Base-by-base conservation (phyloP, 2,797 vertebrate species). In the Pipistrellus pygmaeus region DNA sequence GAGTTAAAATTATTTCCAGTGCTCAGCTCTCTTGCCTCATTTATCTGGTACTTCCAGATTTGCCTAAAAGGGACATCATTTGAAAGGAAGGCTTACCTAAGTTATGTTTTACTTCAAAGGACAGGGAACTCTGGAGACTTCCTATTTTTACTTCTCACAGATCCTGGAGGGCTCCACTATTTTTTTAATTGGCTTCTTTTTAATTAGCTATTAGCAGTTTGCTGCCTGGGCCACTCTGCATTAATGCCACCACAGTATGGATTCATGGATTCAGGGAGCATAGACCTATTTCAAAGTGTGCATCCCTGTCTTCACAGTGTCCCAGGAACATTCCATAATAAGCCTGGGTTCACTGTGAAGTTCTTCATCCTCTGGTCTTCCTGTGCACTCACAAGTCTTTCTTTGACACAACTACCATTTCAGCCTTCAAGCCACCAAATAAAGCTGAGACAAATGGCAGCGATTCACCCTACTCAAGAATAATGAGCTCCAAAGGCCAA, bases 311-410 rank as follows among this genome's bases (percentile, higher is more conserved):
- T 62, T 64, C 72, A 4, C 2, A 3, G 6, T 5, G 38, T 38
- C 8, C 38, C 38, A 8, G 38, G 9, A 25, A 3, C 20, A 8
- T 5, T 27, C 57, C 0, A 0, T 4, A 44, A 20, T 23, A 4
- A 91, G 30, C 11, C 30, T 11, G 27, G 14, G 32, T 27, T 75
- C 46, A 8, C 18, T 2, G 25, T 11, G 3, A 46, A 44, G 6
- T 11, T 62, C 73, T n/a, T 21, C 1, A 4, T 41, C 20, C 77
- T 6, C 48, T 1, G 15, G 13, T 20, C 12, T 14, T 27, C 20
- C 44, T 46, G 20, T 4, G 30, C 0, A 0, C 2, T 68, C 68
- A 14, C 14, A 30, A 38, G 69, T 14, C 57, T 83, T 85, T 46
- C 41, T 38, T 23, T 53, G 60, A 68, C n/a, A 71, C 53, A 62